Percentiles rank a stretch among this genome's conserved stretches.
Evolutionary conservation across 2,113 vertebrate genomes (phyloP).

Genomic region (Notarius quadriscutis): DNA sequence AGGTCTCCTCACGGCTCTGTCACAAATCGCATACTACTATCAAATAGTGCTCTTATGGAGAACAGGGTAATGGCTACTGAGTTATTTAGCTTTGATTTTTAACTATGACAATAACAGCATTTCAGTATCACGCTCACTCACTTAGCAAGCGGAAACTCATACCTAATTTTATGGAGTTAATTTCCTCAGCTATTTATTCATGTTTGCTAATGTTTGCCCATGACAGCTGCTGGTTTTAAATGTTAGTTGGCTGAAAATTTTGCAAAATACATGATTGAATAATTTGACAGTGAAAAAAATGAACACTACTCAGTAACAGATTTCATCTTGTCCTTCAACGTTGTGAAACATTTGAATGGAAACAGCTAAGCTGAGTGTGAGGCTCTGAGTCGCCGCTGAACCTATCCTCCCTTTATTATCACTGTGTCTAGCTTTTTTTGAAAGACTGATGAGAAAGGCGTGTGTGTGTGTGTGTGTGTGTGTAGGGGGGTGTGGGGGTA

Average conservation of each 20-base stretch:
- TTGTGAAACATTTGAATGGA: not conserved
- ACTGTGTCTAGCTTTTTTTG: not conserved
- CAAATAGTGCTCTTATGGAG: not conserved
- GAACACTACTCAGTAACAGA: not conserved
- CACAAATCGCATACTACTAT: not conserved
- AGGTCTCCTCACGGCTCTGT: not conserved
- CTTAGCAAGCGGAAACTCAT: not conserved
- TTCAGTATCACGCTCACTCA: not conserved
- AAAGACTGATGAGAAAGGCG: conserved; percentile 7
- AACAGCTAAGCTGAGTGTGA: not conserved
- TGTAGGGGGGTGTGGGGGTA: not conserved
- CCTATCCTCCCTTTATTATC: not conserved
- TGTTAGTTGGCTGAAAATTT: not conserved
- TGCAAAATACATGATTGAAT: not conserved
- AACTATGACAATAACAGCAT: not conserved
- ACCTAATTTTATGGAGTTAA: not conserved
- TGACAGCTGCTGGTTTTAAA: not conserved
- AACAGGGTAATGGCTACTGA: not conserved
- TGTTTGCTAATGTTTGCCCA: not conserved
- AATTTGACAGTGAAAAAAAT: not conserved
- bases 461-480: conserved; percentile 1
- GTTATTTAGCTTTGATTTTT: not conserved
- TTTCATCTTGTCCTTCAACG: not conserved
- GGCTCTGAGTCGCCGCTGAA: not conserved
- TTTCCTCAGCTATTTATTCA: not conserved